A percentile compares a stretch with the other conserved stretches of the same genome.
Evolutionary conservation across 1,140 invertebrate species (phyloP).

Genomic region (Hermetia illucens): DNA sequence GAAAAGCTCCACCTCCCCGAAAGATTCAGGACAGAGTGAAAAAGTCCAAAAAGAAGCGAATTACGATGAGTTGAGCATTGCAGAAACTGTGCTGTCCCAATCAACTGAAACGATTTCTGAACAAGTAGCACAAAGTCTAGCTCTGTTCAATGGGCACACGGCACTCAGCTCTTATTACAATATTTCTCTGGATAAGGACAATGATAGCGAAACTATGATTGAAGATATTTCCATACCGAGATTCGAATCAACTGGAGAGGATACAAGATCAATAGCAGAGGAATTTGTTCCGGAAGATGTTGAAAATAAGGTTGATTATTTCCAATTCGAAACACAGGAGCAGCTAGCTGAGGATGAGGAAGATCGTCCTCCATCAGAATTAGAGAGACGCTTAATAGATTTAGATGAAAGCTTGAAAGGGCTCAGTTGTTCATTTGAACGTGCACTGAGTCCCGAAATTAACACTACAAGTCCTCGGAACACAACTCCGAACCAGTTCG

Average conservation of each 20-base stretch:
- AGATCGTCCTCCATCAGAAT: not conserved
- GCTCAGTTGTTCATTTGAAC: not conserved
- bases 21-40: too few species aligned
- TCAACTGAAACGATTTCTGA: too few species aligned
- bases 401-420: constrained; percentile 2
- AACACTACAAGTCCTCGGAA: too few species aligned
- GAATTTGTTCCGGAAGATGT: not conserved
- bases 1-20: too few species aligned
- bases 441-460: not conserved
- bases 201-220: constrained; percentile 3
- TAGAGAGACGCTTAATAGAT: constrained; percentile 2
- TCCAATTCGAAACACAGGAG: constrained; percentile 5
- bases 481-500: too few species aligned
- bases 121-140: too few species aligned
- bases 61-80: too few species aligned
- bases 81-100: too few species aligned
- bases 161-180: too few species aligned
- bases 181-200: too few species aligned
- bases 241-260: constrained; percentile 6
- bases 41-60: too few species aligned
- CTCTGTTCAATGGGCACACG: too few species aligned
- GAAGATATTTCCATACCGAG: constrained; percentile 9
- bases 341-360: not conserved
- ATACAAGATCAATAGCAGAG: not conserved
- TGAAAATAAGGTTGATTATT: not conserved